Base-by-base conservation (phyloP, 2,113 vertebrate genomes). In the Protomyctophum bolini region DNA sequence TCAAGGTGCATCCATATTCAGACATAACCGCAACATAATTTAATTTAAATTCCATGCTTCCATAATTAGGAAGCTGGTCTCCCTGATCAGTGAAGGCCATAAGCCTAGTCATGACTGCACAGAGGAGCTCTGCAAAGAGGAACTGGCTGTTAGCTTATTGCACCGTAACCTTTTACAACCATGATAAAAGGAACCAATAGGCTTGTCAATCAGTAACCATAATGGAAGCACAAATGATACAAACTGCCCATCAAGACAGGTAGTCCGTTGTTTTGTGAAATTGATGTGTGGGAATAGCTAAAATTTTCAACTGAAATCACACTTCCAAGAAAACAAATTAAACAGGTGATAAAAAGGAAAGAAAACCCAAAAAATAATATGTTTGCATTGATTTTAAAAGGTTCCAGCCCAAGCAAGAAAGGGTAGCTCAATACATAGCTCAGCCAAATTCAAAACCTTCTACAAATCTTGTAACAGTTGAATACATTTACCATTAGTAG, bases 201-300 rank as follows among this genome's bases (percentile, higher is more conserved):
- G 15, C 57, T 59, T 63, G 83, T 87, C 51, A 82, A 90, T 90
- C 61, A 90, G 81, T 90, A 87, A 90, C 88, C 4, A 33, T 11
- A n/a, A 2, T 46, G 56, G 57, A 65, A 84, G 49, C 58, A 69
- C 21, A n/a, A 58, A 49, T 28, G 28, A 65, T 62, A 56, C 14
- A 29, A 41, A 41, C 33, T 41, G 33, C 33, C 33, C 33, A 41
- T 41, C 33, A 41, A 41, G 33, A 54, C 51, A 54, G 51, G 51
- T 12, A 54, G 10, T n/a, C 12, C 51, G 6, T 10, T n/a, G 33
- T 41, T 41, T 41, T 41, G 33, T 41, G 5, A 41, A 41, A 41
- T 41, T 41, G 33, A 33, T 33, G 33, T 41, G 33, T 41, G 33
- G 33, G 21, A 21, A 21, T 21, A 21, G 21, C 21, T 21, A 21